phyloP scores from a whole-genome alignment of 2,113 vertebrate genomes.

The Emydocephalus ijimae region DNA sequence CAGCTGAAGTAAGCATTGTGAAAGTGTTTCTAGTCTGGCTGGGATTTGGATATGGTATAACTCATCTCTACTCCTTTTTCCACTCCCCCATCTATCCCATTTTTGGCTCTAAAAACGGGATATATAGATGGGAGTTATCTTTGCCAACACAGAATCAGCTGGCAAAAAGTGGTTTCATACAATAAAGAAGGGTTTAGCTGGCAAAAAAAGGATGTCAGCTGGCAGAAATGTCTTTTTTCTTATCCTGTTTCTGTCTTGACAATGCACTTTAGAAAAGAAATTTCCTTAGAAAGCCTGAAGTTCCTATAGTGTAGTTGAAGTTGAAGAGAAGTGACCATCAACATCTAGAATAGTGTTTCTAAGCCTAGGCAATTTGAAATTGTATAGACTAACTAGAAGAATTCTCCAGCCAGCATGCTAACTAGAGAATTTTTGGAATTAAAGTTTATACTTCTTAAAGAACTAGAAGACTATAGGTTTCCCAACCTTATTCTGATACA shows the following conservation, averaged over 20 bases:
- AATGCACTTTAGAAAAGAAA: not conserved
- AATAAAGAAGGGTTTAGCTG: not conserved
- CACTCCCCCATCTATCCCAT: not conserved
- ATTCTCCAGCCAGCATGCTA: not conserved
- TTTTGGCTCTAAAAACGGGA: not conserved
- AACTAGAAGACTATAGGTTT: not conserved
- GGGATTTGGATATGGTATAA: not conserved
- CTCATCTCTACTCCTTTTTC: not conserved
- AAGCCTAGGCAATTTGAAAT: not conserved
- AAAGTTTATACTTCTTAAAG: not conserved
- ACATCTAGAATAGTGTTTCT: not conserved
- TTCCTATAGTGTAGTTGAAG: not conserved
- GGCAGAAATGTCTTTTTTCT: not conserved
- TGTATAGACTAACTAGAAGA: not conserved
- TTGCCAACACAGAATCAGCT: not conserved
- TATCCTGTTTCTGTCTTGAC: not conserved
- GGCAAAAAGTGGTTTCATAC: not conserved
- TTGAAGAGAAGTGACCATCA: not conserved
- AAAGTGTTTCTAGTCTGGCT: not conserved
- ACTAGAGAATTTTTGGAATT: not conserved
- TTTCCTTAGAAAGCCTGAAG: not conserved
- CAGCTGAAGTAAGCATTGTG: not conserved
- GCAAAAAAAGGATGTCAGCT: not conserved
- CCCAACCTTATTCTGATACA: not conserved
- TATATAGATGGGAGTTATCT: not conserved